Evolutionary conservation across 2,888 invertebrate species (phyloP).

Genomic region (Schizaphis graminum): DNA sequence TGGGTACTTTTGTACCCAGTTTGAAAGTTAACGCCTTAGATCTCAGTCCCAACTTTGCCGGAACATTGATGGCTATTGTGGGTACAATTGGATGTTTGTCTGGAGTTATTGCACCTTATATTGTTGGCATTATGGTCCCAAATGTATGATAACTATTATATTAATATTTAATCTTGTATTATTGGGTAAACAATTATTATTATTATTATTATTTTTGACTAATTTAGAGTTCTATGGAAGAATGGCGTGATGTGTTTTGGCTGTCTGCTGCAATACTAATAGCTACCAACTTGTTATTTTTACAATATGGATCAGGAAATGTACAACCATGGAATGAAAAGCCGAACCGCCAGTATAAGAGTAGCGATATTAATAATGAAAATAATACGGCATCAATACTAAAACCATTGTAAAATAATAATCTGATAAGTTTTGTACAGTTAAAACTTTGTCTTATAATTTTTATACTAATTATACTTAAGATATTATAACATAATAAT

Average conservation of each 20-base stretch:
- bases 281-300: conserved; percentile 79
- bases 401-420: conserved; percentile 53
- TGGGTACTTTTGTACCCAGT: conserved; percentile 80
- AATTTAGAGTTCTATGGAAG: conserved; percentile 71
- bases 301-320: conserved; percentile 81
- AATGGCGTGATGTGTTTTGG: conserved; percentile 88
- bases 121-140: conserved; percentile 76
- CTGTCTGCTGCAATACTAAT: conserved; percentile 81
- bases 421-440: conserved; percentile 37
- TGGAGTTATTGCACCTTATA: conserved; percentile 76
- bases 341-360: not conserved
- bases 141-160: conserved; percentile 70
- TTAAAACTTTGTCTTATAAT: conserved; percentile 18
- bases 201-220: not conserved
- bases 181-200: not conserved
- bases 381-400: not conserved
- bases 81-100: conserved; percentile 77
- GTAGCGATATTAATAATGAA: not conserved
- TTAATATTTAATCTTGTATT: not conserved
- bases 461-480: conserved; percentile 54
- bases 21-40: conserved; percentile 80
- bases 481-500: conserved; percentile 56
- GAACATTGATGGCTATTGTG: conserved; percentile 77
- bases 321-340: conserved; percentile 79
- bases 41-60: conserved; percentile 78